A percentile compares a stretch with the other conserved stretches of the same genome.
Evolutionary conservation across 2,888 invertebrate species (phyloP).

Genomic region (Drosophila subquinaria): DNA sequence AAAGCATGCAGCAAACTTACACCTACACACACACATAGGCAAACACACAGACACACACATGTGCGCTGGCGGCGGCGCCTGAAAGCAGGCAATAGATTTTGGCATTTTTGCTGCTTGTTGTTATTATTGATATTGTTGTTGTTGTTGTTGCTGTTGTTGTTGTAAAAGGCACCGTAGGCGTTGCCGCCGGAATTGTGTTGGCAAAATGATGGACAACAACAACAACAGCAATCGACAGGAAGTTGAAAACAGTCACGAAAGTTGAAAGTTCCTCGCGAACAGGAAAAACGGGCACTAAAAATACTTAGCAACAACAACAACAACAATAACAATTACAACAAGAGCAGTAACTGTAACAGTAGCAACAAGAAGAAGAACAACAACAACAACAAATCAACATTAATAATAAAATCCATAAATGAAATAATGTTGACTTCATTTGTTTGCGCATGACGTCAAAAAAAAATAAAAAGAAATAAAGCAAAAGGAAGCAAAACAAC

Average conservation of each 20-base stretch:
- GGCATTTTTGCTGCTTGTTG: conserved; percentile 63
- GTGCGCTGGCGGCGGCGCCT: conserved; percentile 55
- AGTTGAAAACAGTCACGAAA: conserved; percentile 78
- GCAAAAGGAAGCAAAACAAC: conserved; percentile 31
- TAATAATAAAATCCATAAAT: conserved; percentile 81
- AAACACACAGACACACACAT: conserved; percentile 20
- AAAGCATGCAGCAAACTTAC: conserved; percentile 50
- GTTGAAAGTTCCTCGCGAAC: conserved; percentile 51
- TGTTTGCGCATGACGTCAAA: conserved; percentile 76
- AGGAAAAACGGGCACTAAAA: conserved; percentile 65
- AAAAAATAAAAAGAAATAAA: background rate
- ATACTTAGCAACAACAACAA: conserved; percentile 43
- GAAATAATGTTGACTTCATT: conserved; percentile 78
- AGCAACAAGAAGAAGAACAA: conserved; percentile 32
- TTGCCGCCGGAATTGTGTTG: conserved; percentile 77
- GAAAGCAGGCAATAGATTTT: conserved; percentile 77
- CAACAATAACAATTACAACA: conserved; percentile 31
- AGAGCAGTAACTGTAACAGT: conserved; percentile 34
- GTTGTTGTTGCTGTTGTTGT: conserved; percentile 32
- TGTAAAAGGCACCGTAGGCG: conserved; percentile 60
- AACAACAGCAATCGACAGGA: conserved; percentile 58
- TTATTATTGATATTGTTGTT: conserved; percentile 32
- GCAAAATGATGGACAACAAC: conserved; percentile 76
- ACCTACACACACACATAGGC: conserved; percentile 23
- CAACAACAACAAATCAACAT: conserved; percentile 61